These are phyloP conservation scores for Eunapius fragilis DNA, from an alignment of 37 sponge, comb jelly and placozoan genomes.

Conservation along the genomic window DNA sequence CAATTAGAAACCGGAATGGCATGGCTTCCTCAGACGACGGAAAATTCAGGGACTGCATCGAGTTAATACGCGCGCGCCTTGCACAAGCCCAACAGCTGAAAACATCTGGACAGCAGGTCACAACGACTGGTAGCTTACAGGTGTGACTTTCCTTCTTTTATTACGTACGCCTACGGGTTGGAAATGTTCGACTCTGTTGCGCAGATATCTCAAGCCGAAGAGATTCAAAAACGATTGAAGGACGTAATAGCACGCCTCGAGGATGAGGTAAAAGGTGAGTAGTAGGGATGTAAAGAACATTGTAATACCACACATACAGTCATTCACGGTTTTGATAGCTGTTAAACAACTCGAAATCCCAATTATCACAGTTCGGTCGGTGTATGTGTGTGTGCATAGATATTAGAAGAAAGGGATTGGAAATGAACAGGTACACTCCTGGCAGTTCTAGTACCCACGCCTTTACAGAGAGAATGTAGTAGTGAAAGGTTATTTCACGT, in stretches of 20 bases:
- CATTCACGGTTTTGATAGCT: too few species aligned
- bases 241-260: conserved; percentile 8
- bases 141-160: not conserved
- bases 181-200: not conserved
- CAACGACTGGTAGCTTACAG: not conserved
- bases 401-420: too few species aligned
- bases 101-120: not conserved
- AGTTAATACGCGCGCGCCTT: conserved; percentile 5
- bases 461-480: too few species aligned
- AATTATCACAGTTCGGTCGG: too few species aligned
- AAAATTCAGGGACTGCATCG: conserved; percentile 22
- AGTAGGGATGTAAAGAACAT: not conserved
- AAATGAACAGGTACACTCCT: too few species aligned
- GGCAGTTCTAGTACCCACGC: too few species aligned
- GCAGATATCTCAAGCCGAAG: conserved; percentile 41
- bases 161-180: not conserved
- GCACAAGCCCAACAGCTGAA: conserved; percentile 42
- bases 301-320: too few species aligned
- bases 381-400: too few species aligned
- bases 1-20: not conserved
- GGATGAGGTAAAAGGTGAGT: conserved; percentile 27
- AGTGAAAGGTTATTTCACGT: too few species aligned
- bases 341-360: too few species aligned
- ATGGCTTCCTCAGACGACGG: conserved; percentile 16
- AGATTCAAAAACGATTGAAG: conserved; percentile 23